Base-by-base conservation (phyloP, 2,797 vertebrate species). In the Diplodus puntazzo region DNA sequence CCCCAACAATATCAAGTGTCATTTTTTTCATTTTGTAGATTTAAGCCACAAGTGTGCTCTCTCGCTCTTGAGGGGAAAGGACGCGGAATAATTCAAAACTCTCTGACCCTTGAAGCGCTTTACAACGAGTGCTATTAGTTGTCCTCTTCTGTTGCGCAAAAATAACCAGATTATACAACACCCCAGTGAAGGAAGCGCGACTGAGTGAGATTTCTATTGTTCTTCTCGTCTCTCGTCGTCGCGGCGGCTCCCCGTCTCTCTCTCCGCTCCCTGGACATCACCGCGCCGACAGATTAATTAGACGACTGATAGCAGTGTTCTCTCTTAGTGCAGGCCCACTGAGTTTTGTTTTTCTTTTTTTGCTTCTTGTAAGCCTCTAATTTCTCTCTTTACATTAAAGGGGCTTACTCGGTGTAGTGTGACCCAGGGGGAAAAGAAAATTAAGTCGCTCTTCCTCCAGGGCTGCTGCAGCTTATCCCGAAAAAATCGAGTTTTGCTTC, bases 331-430 rank as follows among this genome's bases (percentile, higher is more conserved):
- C 86, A 85, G 87, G 91, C 82, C 89, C 92, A 82, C 85, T 92
- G 91, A 81, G 81, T 93, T 91, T 90, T 91, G 0, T 87, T 83
- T 89, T 68, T 92, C 70, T 69, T 81, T 82, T 88, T 91, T 88
- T 76, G 84, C 76, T 90, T 90, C 73, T 84, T 87, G 82, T 89
- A 82, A 81, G 88, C 80, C 79, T 90, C 77, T 90, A 80, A 91
- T 90, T 87, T 92, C 70, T 80, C 72, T 85, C 84, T 83, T 93
- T 89, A 91, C 76, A 82, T 92, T 92, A 94, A 92, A 87, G 80
- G 85, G 81, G 82, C 81, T 85, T 86, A 73, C 86, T 84, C 69
- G 65, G 84, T 85, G 86, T 83, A 86, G 76, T 87, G 88, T 87
- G 88, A 94, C 91, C 91, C 86, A 66, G 60, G 87, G 39, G 85